These are phyloP conservation scores for Isoperla grammatica DNA, from an alignment of 2,888 invertebrate species.

Conservation along the genomic window DNA sequence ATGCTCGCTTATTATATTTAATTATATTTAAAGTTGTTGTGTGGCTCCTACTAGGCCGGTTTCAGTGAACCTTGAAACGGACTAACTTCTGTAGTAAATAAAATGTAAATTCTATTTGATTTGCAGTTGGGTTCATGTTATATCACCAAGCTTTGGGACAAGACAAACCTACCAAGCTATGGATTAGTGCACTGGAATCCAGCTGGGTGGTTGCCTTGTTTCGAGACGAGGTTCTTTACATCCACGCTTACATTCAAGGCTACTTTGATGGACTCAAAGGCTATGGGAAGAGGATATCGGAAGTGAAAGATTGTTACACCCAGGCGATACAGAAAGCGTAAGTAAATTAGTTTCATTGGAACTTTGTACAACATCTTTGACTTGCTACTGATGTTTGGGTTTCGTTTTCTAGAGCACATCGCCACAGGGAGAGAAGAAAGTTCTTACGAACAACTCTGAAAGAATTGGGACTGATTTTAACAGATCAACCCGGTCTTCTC, in stretches of 20 bases:
- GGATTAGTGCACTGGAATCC: constrained; percentile 86
- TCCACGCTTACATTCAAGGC: constrained; percentile 86
- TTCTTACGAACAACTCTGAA: constrained; percentile 92
- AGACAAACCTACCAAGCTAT: constrained; percentile 79
- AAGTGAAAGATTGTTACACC: constrained; percentile 92
- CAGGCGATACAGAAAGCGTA: constrained; percentile 83
- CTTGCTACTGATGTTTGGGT: not conserved
- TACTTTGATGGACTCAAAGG: constrained; percentile 96
- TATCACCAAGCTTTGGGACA: constrained; percentile 80
- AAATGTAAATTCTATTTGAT: not conserved
- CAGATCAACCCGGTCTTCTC: constrained; percentile 95
- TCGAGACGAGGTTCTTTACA: constrained; percentile 94
- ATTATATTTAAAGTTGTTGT: no score
- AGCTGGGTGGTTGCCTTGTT: constrained; percentile 93
- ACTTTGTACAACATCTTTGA: not conserved
- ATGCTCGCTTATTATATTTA: no score
- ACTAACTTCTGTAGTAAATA: no score
- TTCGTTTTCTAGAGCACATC: constrained; percentile 56
- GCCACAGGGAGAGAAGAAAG: constrained; percentile 93
- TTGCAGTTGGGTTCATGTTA: constrained; percentile 74
- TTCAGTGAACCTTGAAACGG: no score
- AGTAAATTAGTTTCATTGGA: constrained; percentile 38
- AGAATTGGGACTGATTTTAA: constrained; percentile 89
- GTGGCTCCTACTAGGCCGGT: no score
- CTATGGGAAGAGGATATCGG: constrained; percentile 84